Conservation (phyloP, 2,113 vertebrate species). For the Mormyrus iriodes region DNA sequence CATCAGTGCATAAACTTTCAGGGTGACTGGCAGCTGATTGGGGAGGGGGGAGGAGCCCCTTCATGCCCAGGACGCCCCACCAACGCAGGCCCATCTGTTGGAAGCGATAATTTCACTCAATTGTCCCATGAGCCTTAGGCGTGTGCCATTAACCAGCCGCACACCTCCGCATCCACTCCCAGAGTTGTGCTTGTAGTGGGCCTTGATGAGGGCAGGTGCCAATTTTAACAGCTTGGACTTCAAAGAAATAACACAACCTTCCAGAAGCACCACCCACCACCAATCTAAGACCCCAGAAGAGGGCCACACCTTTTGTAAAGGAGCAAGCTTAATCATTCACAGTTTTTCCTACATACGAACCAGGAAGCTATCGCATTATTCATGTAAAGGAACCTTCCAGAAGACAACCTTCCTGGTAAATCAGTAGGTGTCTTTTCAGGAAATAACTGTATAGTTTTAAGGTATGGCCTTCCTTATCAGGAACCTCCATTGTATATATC, state of each 20-base stretch:
- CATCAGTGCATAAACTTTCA: conserved; percentile 29
- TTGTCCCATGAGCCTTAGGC: conserved; percentile 24
- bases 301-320: neutral
- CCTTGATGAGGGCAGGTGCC: conserved; percentile 42
- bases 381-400: neutral
- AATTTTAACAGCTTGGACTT: conserved; percentile 42
- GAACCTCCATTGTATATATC: neutral
- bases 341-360: neutral
- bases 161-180: conserved; percentile 29
- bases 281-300: neutral
- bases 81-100: conserved; percentile 48
- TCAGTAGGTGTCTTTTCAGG: neutral
- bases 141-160: conserved; percentile 49
- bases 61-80: neutral
- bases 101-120: conserved; percentile 42
- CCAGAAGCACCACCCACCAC: neutral
- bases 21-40: conserved; percentile 12
- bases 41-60: neutral
- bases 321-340: neutral
- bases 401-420: neutral
- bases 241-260: conserved; percentile 42
- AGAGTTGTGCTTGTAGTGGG: conserved; percentile 32
- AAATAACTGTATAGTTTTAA: neutral
- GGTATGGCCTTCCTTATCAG: neutral
- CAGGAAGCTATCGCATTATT: neutral